These are phyloP conservation scores for Phyllostomus discolor DNA, from an alignment of 2,113 vertebrate genomes.

Conservation along the genomic window DNA sequence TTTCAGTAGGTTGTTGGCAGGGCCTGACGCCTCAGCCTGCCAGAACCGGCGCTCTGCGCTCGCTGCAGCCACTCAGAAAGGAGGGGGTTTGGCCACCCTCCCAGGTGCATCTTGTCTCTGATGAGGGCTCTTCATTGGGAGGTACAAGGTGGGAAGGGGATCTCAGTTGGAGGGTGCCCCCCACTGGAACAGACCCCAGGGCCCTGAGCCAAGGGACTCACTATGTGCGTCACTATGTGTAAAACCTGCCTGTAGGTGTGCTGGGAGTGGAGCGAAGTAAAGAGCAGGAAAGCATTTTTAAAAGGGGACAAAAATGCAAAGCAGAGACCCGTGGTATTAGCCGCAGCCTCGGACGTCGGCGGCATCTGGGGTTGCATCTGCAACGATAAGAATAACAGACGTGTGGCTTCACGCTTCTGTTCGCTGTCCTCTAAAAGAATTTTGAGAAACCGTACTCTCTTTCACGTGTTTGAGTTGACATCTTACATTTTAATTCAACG, in stretches of 20 bases:
- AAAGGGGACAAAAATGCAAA: not conserved
- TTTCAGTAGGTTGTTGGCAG: slow-evolving; percentile 61
- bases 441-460: not conserved
- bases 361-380: not conserved
- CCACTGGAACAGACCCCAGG: not conserved
- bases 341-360: not conserved
- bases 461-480: not conserved
- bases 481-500: not conserved
- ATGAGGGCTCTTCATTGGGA: not conserved
- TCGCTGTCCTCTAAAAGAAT: not conserved
- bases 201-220: not conserved
- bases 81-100: slow-evolving; percentile 11
- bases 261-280: not conserved
- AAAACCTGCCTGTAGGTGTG: not conserved
- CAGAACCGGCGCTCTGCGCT: slow-evolving; percentile 47
- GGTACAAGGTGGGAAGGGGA: not conserved
- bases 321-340: not conserved
- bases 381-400: not conserved
- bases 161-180: not conserved
- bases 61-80: not conserved
- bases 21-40: not conserved
- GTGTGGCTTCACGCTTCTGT: not conserved
- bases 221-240: no score
- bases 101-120: not conserved
- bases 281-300: not conserved